Conservation (phyloP, 2,888 invertebrate genomes). For the Dolomedes plantarius region DNA sequence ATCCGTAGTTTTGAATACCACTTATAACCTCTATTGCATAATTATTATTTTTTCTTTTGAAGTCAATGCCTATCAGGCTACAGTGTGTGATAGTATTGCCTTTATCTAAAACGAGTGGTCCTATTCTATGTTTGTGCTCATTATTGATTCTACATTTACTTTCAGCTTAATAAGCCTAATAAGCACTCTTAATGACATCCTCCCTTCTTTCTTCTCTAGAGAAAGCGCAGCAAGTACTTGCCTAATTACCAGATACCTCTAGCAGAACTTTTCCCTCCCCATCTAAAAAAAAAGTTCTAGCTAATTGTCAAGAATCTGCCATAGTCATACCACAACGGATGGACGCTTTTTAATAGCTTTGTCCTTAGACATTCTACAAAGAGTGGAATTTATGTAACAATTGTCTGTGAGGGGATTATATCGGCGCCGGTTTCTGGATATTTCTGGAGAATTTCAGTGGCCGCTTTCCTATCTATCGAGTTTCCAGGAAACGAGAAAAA, state of each 20-base stretch:
- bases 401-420: not conserved
- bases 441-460: too few species aligned
- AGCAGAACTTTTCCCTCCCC: not conserved
- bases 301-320: not conserved
- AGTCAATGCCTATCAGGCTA: not conserved
- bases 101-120: not conserved
- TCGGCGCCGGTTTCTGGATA: too few species aligned
- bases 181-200: constrained; percentile 35
- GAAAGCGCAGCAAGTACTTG: not conserved
- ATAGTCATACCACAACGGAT: not conserved
- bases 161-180: constrained; percentile 15
- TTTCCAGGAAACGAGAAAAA: too few species aligned
- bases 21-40: too few species aligned
- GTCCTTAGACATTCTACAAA: not conserved
- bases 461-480: too few species aligned
- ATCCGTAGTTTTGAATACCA: too few species aligned
- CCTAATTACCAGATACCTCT: constrained; percentile 14
- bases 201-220: not conserved
- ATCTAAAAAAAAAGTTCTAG: not conserved
- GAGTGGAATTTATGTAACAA: not conserved
- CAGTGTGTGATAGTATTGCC: not conserved
- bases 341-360: not conserved
- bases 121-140: not conserved
- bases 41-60: too few species aligned
- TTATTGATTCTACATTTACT: constrained; percentile 50